Base-by-base conservation (phyloP, 2,113 vertebrate genomes). In the Cephalophus harveyi region DNA sequence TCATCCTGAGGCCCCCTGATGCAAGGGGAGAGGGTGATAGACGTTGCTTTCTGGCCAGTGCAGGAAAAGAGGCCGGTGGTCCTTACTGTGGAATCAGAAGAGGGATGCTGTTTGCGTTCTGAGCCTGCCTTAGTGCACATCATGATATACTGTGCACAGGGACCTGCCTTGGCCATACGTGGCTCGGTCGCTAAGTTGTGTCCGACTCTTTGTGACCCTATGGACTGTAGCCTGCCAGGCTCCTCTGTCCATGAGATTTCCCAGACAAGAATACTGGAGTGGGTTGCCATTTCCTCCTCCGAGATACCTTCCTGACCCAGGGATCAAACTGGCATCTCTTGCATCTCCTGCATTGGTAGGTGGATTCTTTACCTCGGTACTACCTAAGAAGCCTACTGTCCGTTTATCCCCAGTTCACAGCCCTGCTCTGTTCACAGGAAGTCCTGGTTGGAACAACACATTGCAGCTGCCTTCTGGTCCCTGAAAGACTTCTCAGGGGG, bases 111-210 rank as follows among this genome's bases (percentile, higher is more conserved):
- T 19, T 46, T 55, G 15, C 23, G 3, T 97, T 54, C 46, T n/a
- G 71, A 71, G n/a, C 11, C 33, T 28, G 11, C 59, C 12, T 54
- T 30, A 55, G 54, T 21, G 23, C 16, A 54, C 5, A 6, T 4
- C 1, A 0, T 6, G 4, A 62, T 9, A 40, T 10, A 21, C 16
- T 27, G 33, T 12, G 1, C 2, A 2, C 15, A 83, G 13, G 2
- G 14, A 52, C 57, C 25, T 59, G 3, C n/a, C 19, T 86, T 16
- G 0, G 28, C 14, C 6, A 1, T 2, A 0, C 0, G 0, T 76
- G 36, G 36, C 71, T 76, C 0, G 0, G 12, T 76, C 1, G 12
- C 23, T 43, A 14, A 76, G 40, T 27, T 27, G 40, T 76, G 3
- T 27, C 23, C 0, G 12, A 2, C 71, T 76, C 40, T 76, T 27